Conservation (phyloP, 2,113 vertebrate genomes). For the Oryzias curvinotus region DNA sequence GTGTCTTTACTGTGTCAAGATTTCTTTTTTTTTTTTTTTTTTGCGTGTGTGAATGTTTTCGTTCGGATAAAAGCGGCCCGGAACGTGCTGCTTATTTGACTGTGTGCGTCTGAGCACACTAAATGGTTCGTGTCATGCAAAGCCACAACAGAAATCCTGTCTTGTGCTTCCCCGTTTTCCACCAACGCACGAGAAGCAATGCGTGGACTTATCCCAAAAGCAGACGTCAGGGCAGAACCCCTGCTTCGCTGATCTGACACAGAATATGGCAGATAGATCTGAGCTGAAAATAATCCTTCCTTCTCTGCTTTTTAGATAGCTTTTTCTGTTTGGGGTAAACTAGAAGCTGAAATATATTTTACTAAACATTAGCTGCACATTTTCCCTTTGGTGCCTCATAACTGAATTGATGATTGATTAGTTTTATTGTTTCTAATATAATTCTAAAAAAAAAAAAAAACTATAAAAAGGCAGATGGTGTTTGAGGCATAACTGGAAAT, state of each 20-base stretch:
- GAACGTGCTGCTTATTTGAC: neutral
- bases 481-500: no score
- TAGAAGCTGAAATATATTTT: neutral
- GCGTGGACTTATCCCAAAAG: slow-evolving; percentile 64
- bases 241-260: slow-evolving; percentile 83
- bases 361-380: no score
- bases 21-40: neutral
- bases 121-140: slow-evolving; percentile 24
- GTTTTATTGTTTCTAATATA: no score
- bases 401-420: no score
- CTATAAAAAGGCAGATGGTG: no score
- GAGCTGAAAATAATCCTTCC: slow-evolving; percentile 40
- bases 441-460: no score
- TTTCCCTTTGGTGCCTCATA: no score
- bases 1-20: slow-evolving; percentile 14
- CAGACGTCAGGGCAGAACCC: slow-evolving; percentile 84
- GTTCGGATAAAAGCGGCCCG: neutral
- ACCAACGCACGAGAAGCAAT: slow-evolving; percentile 37
- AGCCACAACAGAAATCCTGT: slow-evolving; percentile 35
- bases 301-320: slow-evolving; percentile 17
- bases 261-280: slow-evolving; percentile 82
- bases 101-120: slow-evolving; percentile 31
- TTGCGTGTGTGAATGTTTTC: slow-evolving; percentile 1
- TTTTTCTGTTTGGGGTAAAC: slow-evolving; percentile 15
- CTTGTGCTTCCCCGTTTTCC: neutral